phyloP scores from a whole-genome alignment of 2,888 invertebrate genomes.

The Blastobasis adustella region DNA sequence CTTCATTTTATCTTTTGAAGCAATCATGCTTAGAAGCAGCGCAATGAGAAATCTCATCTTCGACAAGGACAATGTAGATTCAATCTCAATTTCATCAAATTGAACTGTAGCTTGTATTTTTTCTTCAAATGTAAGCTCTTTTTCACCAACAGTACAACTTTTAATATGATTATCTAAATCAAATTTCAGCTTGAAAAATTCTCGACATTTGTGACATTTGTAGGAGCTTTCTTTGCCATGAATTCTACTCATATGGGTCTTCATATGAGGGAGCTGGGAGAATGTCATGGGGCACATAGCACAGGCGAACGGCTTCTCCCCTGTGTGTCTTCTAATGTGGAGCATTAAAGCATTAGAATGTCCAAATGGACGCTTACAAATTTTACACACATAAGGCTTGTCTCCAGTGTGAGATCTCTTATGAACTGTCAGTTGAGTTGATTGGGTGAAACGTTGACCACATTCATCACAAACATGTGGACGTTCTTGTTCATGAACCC shows the following conservation, averaged over 20 bases:
- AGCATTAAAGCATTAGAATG: slow-evolving; percentile 90
- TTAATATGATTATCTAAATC: slow-evolving; percentile 80
- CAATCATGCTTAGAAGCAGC: slow-evolving; percentile 87
- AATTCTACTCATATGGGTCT: slow-evolving; percentile 90
- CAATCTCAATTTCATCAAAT: slow-evolving; percentile 51
- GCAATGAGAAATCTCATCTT: slow-evolving; percentile 87
- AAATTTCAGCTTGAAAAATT: slow-evolving; percentile 84
- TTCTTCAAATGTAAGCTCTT: slow-evolving; percentile 36
- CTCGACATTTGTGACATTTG: slow-evolving; percentile 81
- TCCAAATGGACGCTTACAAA: slow-evolving; percentile 86
- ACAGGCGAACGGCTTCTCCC: slow-evolving; percentile 87
- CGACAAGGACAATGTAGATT: slow-evolving; percentile 78
- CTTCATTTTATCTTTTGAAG: slow-evolving; percentile 84
- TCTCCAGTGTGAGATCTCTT: slow-evolving; percentile 89
- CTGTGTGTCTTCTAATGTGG: slow-evolving; percentile 88
- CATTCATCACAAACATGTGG: slow-evolving; percentile 87
- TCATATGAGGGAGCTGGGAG: slow-evolving; percentile 89
- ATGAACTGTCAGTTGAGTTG: slow-evolving; percentile 89
- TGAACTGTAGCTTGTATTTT: slow-evolving; percentile 34
- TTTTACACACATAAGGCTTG: slow-evolving; percentile 87
- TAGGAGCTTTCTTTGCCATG: slow-evolving; percentile 87
- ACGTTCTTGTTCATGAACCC: slow-evolving; percentile 84
- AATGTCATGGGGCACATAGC: slow-evolving; percentile 82
- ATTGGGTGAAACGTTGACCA: slow-evolving; percentile 86
- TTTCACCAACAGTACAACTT: slow-evolving; percentile 51